A percentile compares a stretch with the other conserved stretches of the same genome.
phyloP scores from a whole-genome alignment of 2,888 invertebrate species.

The Epirrhoe alternata region DNA sequence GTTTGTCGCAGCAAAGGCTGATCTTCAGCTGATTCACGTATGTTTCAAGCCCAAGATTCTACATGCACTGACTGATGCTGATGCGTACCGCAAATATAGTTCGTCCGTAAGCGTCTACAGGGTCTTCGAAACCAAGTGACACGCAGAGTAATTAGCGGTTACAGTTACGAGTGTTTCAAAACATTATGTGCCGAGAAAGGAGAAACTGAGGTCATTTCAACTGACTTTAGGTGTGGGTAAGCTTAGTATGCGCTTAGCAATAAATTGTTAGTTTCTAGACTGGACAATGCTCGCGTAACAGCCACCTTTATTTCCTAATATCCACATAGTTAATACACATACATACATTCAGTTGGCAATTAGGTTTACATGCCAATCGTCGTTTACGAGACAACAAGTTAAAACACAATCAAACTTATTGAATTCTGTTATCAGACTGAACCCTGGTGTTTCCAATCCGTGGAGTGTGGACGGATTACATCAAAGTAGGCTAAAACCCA shows the following conservation, averaged over 20 bases:
- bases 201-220: slow-evolving; percentile 5
- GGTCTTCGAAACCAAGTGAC: neutral
- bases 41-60: neutral
- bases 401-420: too few relatives aligned
- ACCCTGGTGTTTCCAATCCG: too few relatives aligned
- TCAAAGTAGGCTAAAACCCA: too few relatives aligned
- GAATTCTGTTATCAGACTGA: too few relatives aligned
- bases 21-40: too few relatives aligned
- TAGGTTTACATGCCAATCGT: too few relatives aligned
- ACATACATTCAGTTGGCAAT: too few relatives aligned
- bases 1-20: too few relatives aligned
- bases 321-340: too few relatives aligned
- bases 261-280: neutral
- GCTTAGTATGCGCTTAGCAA: neutral
- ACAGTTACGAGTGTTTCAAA: neutral
- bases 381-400: too few relatives aligned
- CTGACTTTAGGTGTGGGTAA: neutral
- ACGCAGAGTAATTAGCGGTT: slow-evolving; percentile 4
- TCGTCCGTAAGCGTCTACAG: neutral
- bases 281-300: neutral
- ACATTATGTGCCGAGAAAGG: slow-evolving; percentile 9
- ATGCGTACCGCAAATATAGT: neutral
- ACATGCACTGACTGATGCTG: neutral
- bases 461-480: too few relatives aligned
- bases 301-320: neutral